A percentile compares a stretch with the other conserved stretches of the same genome.
Conservation (phyloP, 1,140 invertebrate genomes). For the Paralvinella palmiformis region DNA sequence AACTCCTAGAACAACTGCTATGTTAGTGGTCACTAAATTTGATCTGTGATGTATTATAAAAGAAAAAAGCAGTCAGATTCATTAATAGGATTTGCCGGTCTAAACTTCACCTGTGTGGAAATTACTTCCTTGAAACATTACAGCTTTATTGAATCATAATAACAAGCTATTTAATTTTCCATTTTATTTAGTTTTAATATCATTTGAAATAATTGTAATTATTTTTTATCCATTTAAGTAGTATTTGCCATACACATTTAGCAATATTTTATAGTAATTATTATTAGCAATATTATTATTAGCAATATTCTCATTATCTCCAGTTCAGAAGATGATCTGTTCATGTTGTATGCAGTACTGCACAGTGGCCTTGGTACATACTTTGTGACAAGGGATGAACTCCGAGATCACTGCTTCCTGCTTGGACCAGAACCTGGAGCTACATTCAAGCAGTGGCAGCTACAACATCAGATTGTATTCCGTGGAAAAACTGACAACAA, state of each 20-base stretch:
- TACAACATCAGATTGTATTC: conserved; percentile 15
- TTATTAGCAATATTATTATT: background rate
- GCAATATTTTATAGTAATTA: no score
- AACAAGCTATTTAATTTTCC: background rate
- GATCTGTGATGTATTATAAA: no score
- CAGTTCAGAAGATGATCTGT: conserved; percentile 19
- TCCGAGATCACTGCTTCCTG: conserved; percentile 12
- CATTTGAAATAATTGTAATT: background rate
- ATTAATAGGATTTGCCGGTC: no score
- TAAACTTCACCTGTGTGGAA: no score
- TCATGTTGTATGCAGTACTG: conserved; percentile 11
- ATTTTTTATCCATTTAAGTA: background rate
- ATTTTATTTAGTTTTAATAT: background rate
- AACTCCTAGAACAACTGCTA: no score
- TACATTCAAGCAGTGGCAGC: conserved; percentile 16
- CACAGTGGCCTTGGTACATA: background rate
- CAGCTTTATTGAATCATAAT: no score
- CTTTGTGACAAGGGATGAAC: conserved; percentile 17
- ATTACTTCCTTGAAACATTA: no score
- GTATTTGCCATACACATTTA: no score
- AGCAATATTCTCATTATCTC: background rate
- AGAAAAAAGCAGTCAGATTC: no score
- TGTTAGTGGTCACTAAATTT: no score
- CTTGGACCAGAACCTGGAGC: conserved; percentile 1
- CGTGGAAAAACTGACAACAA: no score